Base-by-base conservation (phyloP, 2,888 invertebrate genomes). In the Ashinkailepas kermadecensis region DNA sequence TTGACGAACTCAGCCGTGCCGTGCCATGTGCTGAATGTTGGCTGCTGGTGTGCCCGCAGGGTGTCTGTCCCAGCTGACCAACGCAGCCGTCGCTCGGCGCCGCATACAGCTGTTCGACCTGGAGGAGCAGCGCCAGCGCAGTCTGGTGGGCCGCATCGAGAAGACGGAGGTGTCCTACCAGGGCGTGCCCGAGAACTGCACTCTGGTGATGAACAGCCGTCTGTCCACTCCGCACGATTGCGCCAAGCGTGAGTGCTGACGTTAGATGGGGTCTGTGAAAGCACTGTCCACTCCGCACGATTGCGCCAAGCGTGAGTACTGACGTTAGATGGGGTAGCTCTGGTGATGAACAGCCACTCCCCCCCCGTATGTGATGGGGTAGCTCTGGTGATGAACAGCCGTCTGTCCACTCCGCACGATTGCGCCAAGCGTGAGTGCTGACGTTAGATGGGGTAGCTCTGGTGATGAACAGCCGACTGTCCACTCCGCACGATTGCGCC, bases 221-320 rank as follows among this genome's bases (percentile, higher is more conserved):
- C 88, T 98, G 13, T 98, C 98, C 0, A 97, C 98, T 1, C 98
- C 98, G 0, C 92, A 91, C 86, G 93, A 98, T 86, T 97, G 97
- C 88, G 95, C 97, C 3, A 93, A 91, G 89, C 96, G 94, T 95
- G 89, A 90, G 92, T 88, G 39, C 39, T 4, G 39, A 39, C 39
- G 39, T 39, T 39, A 39, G 39, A 39, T 39, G 39, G 39, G 39
- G 39, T 39, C n/a, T n/a, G n/a, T n/a, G n/a, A n/a, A n/a, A n/a
- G n/a, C n/a, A n/a, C n/a, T n/a, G n/a, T n/a, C n/a, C n/a, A n/a
- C n/a, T n/a, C n/a, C n/a, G n/a, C n/a, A n/a, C n/a, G n/a, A n/a
- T n/a, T n/a, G n/a, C n/a, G n/a, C n/a, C n/a, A n/a, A n/a, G n/a
- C n/a, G n/a, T n/a, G n/a, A n/a, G n/a, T n/a, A n/a, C n/a, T n/a